A percentile compares a stretch with the other conserved stretches of the same genome.
phyloP scores from a whole-genome alignment of 2,797 vertebrate genomes.

The Chelon labrosus region DNA sequence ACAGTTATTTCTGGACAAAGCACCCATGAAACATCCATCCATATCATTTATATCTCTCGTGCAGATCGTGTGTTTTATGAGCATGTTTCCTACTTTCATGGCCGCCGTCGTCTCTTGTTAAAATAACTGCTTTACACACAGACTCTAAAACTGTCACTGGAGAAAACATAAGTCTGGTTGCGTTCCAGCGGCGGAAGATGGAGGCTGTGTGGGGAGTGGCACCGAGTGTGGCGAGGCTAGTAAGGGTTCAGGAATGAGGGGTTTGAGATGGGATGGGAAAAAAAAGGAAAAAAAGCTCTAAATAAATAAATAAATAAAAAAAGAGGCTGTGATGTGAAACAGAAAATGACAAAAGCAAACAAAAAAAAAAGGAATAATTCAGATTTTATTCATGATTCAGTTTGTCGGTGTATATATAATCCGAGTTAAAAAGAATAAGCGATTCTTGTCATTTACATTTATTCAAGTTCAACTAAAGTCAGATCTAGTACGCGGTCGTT shows the following conservation, averaged over 20 bases:
- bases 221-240: conserved; percentile 18
- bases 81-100: too few species aligned
- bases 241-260: conserved; percentile 30
- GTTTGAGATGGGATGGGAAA: conserved; percentile 20
- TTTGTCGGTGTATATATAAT: conserved; percentile 51
- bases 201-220: conserved; percentile 36
- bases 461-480: conserved; percentile 44
- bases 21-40: neutral
- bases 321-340: neutral
- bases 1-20: neutral
- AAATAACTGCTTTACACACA: conserved; percentile 8
- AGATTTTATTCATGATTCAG: conserved; percentile 72
- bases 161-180: conserved; percentile 13
- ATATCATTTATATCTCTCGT: too few species aligned
- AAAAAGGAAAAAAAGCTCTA: conserved; percentile 1
- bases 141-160: conserved; percentile 22
- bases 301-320: neutral
- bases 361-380: conserved; percentile 48
- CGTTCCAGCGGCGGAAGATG: conserved; percentile 18
- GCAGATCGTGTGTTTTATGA: too few species aligned
- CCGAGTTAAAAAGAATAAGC: conserved; percentile 16
- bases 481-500: conserved; percentile 8
- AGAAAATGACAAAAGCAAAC: conserved; percentile 25
- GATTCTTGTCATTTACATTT: conserved; percentile 31
- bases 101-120: conserved; percentile 21